Percentiles rank a stretch among this genome's conserved stretches.
phyloP scores from a whole-genome alignment of 2,888 invertebrate genomes.

The Pristionchus arcanus region DNA sequence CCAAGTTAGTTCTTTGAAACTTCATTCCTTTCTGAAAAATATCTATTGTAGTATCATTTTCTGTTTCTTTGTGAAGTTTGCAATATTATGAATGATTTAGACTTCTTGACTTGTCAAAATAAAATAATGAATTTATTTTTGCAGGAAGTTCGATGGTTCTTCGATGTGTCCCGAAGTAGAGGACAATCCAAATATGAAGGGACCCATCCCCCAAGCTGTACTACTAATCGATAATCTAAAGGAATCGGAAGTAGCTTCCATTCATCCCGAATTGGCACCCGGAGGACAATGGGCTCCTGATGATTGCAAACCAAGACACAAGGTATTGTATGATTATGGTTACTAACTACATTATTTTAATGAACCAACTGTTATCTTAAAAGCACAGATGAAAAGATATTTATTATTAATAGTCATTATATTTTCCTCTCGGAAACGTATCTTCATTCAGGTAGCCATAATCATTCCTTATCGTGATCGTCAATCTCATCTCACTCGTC shows the following conservation, averaged over 20 bases:
- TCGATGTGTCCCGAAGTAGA: conserved; percentile 56
- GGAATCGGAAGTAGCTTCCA: conserved; percentile 66
- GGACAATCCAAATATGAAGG: conserved; percentile 53
- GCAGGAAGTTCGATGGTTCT: conserved; percentile 25
- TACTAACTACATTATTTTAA: too few relatives aligned
- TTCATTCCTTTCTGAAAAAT: not conserved
- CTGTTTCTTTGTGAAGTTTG: not conserved
- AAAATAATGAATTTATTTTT: not conserved
- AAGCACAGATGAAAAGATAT: not conserved
- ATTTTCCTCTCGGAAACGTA: not conserved
- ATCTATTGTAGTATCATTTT: not conserved
- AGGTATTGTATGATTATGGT: conserved; percentile 56
- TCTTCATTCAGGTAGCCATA: conserved; percentile 76
- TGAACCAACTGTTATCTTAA: too few relatives aligned
- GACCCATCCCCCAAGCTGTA: conserved; percentile 71
- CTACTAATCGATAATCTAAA: conserved; percentile 76
- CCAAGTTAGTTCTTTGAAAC: conserved; percentile 18
- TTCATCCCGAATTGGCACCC: conserved; percentile 72
- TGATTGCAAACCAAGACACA: conserved; percentile 72
- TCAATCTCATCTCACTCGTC: conserved; percentile 76
- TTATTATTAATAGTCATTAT: not conserved
- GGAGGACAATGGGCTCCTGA: conserved; percentile 78
- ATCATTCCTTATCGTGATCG: conserved; percentile 80
- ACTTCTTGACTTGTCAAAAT: too few relatives aligned
- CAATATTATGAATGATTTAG: too few relatives aligned